Conservation (phyloP, 2,797 vertebrate genomes). For the Heterohyrax brucei region DNA sequence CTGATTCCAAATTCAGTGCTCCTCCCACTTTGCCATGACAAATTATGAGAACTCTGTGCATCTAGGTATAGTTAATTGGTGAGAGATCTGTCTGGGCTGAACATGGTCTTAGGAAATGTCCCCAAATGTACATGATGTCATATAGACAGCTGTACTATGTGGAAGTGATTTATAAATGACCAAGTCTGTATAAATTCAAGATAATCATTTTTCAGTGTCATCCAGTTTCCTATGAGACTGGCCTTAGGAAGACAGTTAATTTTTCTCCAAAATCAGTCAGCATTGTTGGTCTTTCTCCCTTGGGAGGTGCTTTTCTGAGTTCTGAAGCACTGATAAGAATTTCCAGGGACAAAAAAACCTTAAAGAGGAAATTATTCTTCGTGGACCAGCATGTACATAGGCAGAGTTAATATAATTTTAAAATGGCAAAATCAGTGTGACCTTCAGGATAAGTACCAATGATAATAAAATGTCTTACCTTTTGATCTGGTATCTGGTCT, state of each 20-base stretch:
- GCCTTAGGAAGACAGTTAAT: background rate
- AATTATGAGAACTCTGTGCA: background rate
- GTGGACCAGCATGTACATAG: background rate
- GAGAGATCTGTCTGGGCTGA: background rate
- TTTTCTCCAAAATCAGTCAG: slow-evolving; percentile 17
- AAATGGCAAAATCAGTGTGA: slow-evolving; percentile 63
- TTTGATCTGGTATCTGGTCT: slow-evolving; percentile 59
- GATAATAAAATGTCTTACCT: background rate
- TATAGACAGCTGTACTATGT: background rate
- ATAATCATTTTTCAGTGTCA: background rate
- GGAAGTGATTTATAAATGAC: background rate
- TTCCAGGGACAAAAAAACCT: background rate
- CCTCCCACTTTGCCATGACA: background rate
- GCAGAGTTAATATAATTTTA: slow-evolving; percentile 37
- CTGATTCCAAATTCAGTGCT: background rate
- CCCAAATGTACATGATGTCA: background rate
- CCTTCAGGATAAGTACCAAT: slow-evolving; percentile 40
- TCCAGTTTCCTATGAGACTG: background rate
- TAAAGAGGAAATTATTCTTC: slow-evolving; percentile 21
- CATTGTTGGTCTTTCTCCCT: background rate
- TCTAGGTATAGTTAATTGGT: background rate
- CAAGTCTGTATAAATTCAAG: slow-evolving; percentile 33
- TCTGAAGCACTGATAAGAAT: background rate
- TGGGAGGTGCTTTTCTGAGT: background rate
- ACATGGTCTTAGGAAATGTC: background rate